Evolutionary conservation across 2,888 invertebrate genomes (phyloP), one percentile per base, ranked within the genome.

Genomic region (Mylabris sibirica): DNA sequence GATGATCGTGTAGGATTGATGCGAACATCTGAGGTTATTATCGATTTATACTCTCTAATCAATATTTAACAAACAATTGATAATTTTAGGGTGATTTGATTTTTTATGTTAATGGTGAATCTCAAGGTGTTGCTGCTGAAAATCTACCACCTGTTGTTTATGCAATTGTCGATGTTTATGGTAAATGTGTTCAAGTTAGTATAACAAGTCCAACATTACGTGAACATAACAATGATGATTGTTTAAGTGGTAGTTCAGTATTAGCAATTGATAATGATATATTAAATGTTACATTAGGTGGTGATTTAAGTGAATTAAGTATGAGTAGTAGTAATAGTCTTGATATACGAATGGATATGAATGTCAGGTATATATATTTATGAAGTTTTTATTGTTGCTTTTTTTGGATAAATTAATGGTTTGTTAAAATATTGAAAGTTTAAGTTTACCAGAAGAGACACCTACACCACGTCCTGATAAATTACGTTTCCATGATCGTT

Each of bases 91-190:
- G 92, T 9, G 95, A 95, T 78, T 86, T 98, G 69, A 89, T 95
- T 80, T 96, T 97, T 84, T 96, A 91, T 82, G 89, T 97, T 20
- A 97, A 97, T 84, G 96, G 95, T 1, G 89, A 92, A 76, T 93
- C 95, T 24, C 94, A 96, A 83, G 97, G 97, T 0, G 88, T 95
- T 44, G 97, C 96, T 2, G 95, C 93, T 0, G 88, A 87, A 75
- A 92, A 91, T 75, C 86, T 97, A 75, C 97, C 97, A 0, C 81
- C 87, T 22, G 88, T 89, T 67, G 88, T 95, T 9, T 94, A 89
- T 86, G 94, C 92, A 34, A 89, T 95, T 49, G 89, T 95, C 24
- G 93, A 95, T 84, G 86, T 95, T 78, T 95, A 94, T 82, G 95
- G 94, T 3, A 92, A 93, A 83, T 94, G 94, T 84, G 91, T 92